Evolutionary conservation across 2,888 invertebrate genomes (phyloP).

Genomic region (Apodemia duryi): DNA sequence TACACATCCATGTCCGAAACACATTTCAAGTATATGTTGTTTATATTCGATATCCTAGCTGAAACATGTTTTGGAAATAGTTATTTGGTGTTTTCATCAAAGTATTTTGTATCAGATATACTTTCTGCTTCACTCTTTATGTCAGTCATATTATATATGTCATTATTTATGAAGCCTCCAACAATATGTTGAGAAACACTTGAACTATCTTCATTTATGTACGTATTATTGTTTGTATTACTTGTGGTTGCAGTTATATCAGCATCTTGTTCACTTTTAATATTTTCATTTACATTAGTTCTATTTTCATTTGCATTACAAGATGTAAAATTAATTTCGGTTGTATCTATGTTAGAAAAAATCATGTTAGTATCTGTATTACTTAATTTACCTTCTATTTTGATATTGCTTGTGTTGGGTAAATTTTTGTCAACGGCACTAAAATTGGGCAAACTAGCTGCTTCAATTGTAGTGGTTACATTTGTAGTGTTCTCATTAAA

Average conservation of each 20-base stretch:
- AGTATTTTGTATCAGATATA: not conserved
- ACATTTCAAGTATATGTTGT: not conserved
- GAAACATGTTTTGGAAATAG: not conserved
- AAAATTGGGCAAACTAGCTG: not conserved
- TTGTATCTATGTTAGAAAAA: not conserved
- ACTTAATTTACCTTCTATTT: not conserved
- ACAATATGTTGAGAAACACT: not conserved
- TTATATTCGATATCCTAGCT: not conserved
- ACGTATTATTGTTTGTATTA: not conserved
- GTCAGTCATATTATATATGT: not conserved
- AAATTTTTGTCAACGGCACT: not conserved
- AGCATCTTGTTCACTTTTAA: constrained; percentile 3
- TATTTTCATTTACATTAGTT: not conserved
- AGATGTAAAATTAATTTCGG: not conserved
- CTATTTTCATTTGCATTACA: not conserved
- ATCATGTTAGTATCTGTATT: not conserved
- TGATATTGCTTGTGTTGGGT: not conserved
- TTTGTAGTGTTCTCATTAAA: not conserved
- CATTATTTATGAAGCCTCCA: not conserved
- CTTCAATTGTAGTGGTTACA: not conserved
- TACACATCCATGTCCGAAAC: not conserved
- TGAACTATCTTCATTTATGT: not conserved
- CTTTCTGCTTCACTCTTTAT: not conserved
- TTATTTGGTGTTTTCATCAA: not conserved
- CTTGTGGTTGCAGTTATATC: not conserved